A percentile compares a stretch with the other conserved stretches of the same genome.
Evolutionary conservation across 2,113 vertebrate species (phyloP).

Genomic region (Mastomys natalensis): DNA sequence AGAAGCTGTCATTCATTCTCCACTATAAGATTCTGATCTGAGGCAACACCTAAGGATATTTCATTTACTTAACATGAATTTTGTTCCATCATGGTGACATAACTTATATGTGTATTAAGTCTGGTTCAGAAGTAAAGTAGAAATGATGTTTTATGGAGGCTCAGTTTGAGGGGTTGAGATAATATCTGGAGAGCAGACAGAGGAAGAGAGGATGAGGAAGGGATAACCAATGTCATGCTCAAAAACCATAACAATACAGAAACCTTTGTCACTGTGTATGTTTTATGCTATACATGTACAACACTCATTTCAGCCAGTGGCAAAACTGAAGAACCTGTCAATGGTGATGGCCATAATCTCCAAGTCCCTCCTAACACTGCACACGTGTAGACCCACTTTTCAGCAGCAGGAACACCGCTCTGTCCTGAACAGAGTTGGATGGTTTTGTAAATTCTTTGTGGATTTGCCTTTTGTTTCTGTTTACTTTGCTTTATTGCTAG

Average conservation of each 20-base stretch:
- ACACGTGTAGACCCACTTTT: neutral
- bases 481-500: conserved; percentile 36
- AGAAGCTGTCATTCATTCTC: conserved; percentile 41
- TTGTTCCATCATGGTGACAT: neutral
- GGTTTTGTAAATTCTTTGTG: neutral
- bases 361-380: neutral
- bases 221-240: neutral
- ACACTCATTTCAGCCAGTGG: neutral
- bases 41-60: neutral
- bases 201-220: neutral
- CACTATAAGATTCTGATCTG: neutral
- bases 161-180: neutral
- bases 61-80: neutral
- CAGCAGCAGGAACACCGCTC: neutral
- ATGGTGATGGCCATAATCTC: neutral
- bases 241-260: neutral
- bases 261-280: neutral
- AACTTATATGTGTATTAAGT: neutral
- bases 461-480: neutral
- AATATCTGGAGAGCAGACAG: neutral
- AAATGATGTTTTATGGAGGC: neutral
- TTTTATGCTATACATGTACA: neutral
- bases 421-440: neutral
- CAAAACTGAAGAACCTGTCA: neutral
- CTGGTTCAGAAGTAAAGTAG: neutral